Evolutionary conservation across 1,140 invertebrate genomes (phyloP).

Genomic region (Euwallacea fornicatus): DNA sequence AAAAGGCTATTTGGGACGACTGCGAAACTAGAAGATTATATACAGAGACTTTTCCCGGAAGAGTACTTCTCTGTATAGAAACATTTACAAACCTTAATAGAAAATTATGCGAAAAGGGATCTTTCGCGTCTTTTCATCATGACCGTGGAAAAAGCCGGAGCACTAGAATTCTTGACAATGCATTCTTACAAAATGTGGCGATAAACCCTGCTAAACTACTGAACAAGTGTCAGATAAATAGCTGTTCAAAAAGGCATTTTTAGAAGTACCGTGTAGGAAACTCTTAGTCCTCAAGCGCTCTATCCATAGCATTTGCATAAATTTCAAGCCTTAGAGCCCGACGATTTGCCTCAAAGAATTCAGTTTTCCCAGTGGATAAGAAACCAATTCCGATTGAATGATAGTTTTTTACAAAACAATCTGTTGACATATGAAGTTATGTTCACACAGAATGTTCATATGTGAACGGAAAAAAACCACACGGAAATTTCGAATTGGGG

Average conservation of each 20-base stretch:
- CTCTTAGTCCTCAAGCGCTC: constrained; percentile 27
- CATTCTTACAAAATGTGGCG: background rate
- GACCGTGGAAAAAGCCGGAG: constrained; percentile 8
- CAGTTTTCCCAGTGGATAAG: constrained; percentile 27
- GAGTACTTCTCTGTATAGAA: background rate
- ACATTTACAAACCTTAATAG: background rate
- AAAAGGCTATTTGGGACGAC: too few relatives aligned
- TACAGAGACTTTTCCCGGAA: background rate
- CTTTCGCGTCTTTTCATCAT: constrained; percentile 7
- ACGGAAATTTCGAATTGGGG: too few relatives aligned
- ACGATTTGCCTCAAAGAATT: constrained; percentile 32
- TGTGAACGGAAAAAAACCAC: too few relatives aligned
- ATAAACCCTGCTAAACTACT: background rate
- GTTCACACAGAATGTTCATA: background rate
- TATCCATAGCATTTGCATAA: constrained; percentile 31
- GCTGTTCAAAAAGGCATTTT: constrained; percentile 8
- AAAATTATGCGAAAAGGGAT: constrained; percentile 6
- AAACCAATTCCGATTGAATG: constrained; percentile 23
- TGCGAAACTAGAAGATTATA: background rate
- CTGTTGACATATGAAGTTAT: constrained; percentile 17
- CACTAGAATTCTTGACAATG: constrained; percentile 8
- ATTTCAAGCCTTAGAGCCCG: constrained; percentile 26
- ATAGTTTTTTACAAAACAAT: constrained; percentile 29
- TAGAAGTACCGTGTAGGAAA: constrained; percentile 10
- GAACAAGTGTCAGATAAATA: constrained; percentile 10